Evolutionary conservation across 1,140 invertebrate genomes (phyloP), one percentile per base, ranked within the genome.

Genomic region (Camponotus vicinus): DNA sequence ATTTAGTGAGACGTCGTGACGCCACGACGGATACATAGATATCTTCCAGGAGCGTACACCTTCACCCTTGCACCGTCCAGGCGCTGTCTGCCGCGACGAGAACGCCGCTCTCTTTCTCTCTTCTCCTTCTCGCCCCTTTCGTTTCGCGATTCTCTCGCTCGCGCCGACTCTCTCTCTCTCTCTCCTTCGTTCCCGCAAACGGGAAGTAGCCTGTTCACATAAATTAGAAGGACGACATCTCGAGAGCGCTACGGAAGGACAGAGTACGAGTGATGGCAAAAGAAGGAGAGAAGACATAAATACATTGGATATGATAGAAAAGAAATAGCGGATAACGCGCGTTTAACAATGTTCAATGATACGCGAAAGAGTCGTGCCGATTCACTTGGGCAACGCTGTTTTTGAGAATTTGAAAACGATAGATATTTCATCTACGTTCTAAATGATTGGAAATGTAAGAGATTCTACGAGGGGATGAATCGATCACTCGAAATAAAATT

Each of bases 1-100:
- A 94, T 95, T 95, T 94, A 94, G 93, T 94, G 93, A 94, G 93
- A 94, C 93, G 93, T 94, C 92, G 92, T 92, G 93, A 94, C 92
- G 93, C 92, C 91, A 91, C 92, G 93, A 93, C 93, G 93, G 92
- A 94, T 94, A 93, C 94, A 94, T 94, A 93, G 94, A 95, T 94
- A 94, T 94, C 94, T 94, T 94, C 92, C 91, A 92, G 91, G 91
- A 87, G 92, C 90, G 92, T 93, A 93, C 92, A 89, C 93, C 92
- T 92, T 92, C 89, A 67, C 85, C 79, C 88, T 76, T 76, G 89
- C 88, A 76, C 86, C 90, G 91, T 91, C 88, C 89, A 87, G 89
- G 85, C 90, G 89, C 79, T 91, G 86, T 91, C 91, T 89, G 66
- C 84, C 71, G 87, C 75, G 61, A 78, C 70, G 79, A 78, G 73